Base-by-base conservation (phyloP, 92 coral and sea anemone species). In the Zoanthus gigantus region DNA sequence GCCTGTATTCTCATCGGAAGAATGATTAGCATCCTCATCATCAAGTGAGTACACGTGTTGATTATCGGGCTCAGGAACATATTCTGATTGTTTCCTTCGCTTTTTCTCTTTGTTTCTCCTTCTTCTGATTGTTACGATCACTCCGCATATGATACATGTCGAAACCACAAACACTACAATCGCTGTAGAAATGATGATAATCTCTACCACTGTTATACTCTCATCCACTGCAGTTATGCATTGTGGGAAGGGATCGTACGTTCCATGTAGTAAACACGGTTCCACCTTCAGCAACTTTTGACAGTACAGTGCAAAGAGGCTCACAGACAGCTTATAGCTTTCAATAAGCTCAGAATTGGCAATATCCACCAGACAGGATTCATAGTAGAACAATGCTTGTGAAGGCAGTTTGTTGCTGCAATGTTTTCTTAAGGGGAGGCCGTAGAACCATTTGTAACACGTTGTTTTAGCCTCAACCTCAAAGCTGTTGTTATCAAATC, bases 391-490 rank as follows among this genome's bases (percentile, higher is more conserved):
- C 73, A 86, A 83, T 0, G 95, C 88, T 47, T 83, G 95, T 3
- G 95, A 77, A 15, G 89, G 76, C 46, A 92, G 79, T 65, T 17
- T 68, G 32, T 57, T 80, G 48, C 95, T 80, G 72, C 95, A 92
- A 72, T 89, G 77, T 61, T 83, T 90, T 76, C 87, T 86, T 18
- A 92, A 88, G 14, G 85, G 88, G 17, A 80, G 90, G 60, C 85
- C 88, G 86, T 92, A 92, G 83, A 92, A 92, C 93, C 90, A 87
- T 34, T 90, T 87, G 65, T 85, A 67, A 57, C 95, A 92, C 9
- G 86, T 76, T 44, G 66, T 60, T 71, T 57, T 75, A 23, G 91
- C 89, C 13, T 87, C 74, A 3, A 46, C 57, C 76, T 66, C 52
- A 4, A 87, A 90, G 37, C 83, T 86, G 34, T 68, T 57, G 61